Conservation (phyloP, 2,797 vertebrate genomes). For the Cirrhinus molitorella region DNA sequence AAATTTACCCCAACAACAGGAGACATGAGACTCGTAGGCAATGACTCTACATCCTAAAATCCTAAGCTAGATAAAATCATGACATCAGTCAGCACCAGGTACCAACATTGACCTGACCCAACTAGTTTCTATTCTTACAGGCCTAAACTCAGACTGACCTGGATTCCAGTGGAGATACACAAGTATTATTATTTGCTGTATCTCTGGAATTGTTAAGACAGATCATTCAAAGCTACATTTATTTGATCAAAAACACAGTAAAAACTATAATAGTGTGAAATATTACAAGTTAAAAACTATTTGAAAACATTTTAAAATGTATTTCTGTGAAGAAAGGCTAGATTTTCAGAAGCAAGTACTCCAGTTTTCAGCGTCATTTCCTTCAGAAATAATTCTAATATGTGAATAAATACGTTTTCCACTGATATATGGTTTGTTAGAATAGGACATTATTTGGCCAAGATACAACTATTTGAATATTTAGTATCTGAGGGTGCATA, state of each 20-base stretch:
- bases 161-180: conserved; percentile 4
- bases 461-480: too few relatives aligned
- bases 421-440: too few relatives aligned
- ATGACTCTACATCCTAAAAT: conserved; percentile 3
- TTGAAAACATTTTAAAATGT: not conserved
- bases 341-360: not conserved
- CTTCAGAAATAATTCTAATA: not conserved
- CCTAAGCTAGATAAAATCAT: conserved; percentile 28
- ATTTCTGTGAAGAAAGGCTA: not conserved
- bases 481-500: too few relatives aligned
- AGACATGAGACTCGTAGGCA: conserved; percentile 25
- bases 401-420: too few relatives aligned
- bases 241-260: not conserved
- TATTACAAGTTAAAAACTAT: not conserved
- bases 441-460: too few relatives aligned
- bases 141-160: conserved; percentile 34
- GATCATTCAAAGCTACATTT: not conserved
- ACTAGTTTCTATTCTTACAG: not conserved
- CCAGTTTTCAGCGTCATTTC: not conserved
- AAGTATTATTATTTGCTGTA: not conserved
- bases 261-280: not conserved
- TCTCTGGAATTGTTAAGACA: not conserved
- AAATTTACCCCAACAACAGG: conserved; percentile 28
- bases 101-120: conserved; percentile 7
- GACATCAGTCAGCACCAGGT: conserved; percentile 3